phyloP scores from a whole-genome alignment of 1,140 invertebrate genomes.

The Globodera ellingtonae region DNA sequence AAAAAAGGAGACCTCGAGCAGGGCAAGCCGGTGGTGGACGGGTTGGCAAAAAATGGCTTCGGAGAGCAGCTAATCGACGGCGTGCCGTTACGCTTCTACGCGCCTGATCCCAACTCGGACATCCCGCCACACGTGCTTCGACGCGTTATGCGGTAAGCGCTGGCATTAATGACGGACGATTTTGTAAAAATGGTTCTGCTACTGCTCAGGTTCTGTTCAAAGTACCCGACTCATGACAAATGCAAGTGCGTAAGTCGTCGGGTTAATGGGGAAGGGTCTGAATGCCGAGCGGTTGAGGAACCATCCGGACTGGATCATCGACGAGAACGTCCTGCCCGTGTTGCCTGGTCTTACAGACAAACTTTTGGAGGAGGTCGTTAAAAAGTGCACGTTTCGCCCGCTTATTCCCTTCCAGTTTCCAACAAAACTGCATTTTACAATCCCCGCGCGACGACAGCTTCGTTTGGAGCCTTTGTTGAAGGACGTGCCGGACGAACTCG shows the following conservation, averaged over 20 bases:
- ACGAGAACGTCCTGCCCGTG: neutral
- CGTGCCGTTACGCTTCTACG: no score
- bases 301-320: conserved; percentile 14
- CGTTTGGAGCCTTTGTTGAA: no score
- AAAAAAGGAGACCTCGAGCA: neutral
- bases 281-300: neutral
- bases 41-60: no score
- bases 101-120: no score
- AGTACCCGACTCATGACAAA: conserved; percentile 33
- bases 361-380: neutral
- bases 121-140: no score
- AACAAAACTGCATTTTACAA: no score
- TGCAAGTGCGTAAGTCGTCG: conserved; percentile 25
- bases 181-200: no score
- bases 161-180: neutral
- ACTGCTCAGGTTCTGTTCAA: neutral
- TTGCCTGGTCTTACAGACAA: neutral
- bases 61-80: no score
- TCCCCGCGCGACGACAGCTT: no score
- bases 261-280: no score
- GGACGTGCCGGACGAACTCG: neutral
- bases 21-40: no score
- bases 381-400: neutral
- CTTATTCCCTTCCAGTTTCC: neutral
- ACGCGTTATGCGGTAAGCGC: no score